phyloP scores from a whole-genome alignment of 35 echinoderm and acorn worm species.

The Holothuria glaberrima region DNA sequence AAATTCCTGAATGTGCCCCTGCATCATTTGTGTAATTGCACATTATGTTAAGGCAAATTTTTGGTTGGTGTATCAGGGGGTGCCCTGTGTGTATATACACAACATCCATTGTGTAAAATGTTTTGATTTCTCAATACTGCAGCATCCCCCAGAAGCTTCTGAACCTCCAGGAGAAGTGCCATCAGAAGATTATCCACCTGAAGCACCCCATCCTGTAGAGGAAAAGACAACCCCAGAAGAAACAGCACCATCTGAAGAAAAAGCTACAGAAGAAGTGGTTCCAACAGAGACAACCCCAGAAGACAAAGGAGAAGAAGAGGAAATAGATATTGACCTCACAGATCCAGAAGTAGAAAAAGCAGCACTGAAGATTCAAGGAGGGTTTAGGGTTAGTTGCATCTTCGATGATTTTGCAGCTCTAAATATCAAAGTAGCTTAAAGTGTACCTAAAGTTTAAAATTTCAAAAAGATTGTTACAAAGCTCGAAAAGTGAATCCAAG shows the following conservation, averaged over 20 bases:
- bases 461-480: too few relatives aligned
- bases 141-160: conserved; percentile 34
- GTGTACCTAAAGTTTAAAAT: too few relatives aligned
- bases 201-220: not conserved
- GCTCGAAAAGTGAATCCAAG: too few relatives aligned
- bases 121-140: too few relatives aligned
- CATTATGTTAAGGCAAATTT: too few relatives aligned
- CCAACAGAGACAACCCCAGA: too few relatives aligned
- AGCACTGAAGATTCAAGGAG: conserved; percentile 84
- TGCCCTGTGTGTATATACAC: too few relatives aligned
- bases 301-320: conserved; percentile 68
- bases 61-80: too few relatives aligned
- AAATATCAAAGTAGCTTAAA: too few relatives aligned
- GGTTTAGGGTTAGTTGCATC: conserved; percentile 62
- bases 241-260: not conserved
- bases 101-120: too few relatives aligned
- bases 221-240: not conserved
- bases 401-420: not conserved
- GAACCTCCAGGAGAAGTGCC: conserved; percentile 29
- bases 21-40: too few relatives aligned
- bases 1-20: too few relatives aligned
- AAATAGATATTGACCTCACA: conserved; percentile 84
- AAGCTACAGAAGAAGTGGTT: not conserved
- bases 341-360: conserved; percentile 89
- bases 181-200: not conserved